Evolutionary conservation across 2,888 invertebrate species (phyloP), one percentile per base, ranked within the genome.

Genomic region (Thecophora atra): DNA sequence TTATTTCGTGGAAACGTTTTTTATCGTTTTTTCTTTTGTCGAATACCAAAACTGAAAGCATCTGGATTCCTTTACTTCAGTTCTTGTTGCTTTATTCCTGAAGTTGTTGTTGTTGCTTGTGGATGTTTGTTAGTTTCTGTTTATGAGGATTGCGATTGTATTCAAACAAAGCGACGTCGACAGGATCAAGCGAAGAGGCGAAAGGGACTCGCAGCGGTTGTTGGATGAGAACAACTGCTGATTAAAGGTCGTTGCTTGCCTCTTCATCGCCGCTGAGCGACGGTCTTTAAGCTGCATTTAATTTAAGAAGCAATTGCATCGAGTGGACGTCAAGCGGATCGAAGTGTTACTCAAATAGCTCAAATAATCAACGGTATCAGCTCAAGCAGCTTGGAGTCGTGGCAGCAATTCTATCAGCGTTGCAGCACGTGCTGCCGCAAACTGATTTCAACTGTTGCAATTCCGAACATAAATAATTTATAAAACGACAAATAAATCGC

Each of bases 381-480:
- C 37, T 37, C 37, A 11, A 6, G 37, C 37, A 37, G 37, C 6
- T 37, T 11, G 37, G 6, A 47, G 47, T 8, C 47, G 1, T 11
- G 6, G n/a, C 1, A 1, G 47, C 47, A 17, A 11, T n/a, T 47
- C 17, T 4, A 47, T 4, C 4, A 11, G 47, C 47, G 47, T 47
- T 17, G 13, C 30, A 60, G 30, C 60, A 60, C 30, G 60, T 30
- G 44, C 63, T 44, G 44, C 63, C 6, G 44, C 47, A 15, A 65
- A 17, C 65, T 56, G 28, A 56, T 71, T 65, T 42, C 63, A 52
- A 17, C 63, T 52, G 54, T 70, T 70, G 17, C 15, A 70, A 54
- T 63, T 54, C 64, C 56, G 21, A 68, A 72, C 79, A 81, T 81
- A 81, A 82, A 81, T 81, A 81, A 81, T 81, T 82, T 81, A 81